A percentile compares a stretch with the other conserved stretches of the same genome.
Conservation (phyloP, 1,140 invertebrate species). For the Scaptomyza pallida region DNA sequence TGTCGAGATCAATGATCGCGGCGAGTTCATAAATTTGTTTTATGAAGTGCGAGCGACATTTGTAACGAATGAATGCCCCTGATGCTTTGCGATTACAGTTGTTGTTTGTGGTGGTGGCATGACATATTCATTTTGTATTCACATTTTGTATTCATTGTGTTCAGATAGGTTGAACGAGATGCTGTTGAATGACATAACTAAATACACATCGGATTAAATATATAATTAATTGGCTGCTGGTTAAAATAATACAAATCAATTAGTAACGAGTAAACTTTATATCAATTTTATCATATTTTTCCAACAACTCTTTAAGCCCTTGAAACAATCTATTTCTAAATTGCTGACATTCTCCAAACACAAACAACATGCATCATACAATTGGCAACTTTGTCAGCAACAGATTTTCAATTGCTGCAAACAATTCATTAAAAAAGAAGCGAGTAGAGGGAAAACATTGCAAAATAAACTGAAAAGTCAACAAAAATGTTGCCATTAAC, state of each 20-base stretch:
- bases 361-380: constrained; percentile 26
- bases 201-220: not conserved
- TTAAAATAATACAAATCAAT: not conserved
- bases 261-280: too few species aligned
- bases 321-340: not conserved
- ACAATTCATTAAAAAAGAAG: constrained; percentile 52
- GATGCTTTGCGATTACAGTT: constrained; percentile 58
- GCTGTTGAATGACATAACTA: constrained; percentile 11
- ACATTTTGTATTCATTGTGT: constrained; percentile 47
- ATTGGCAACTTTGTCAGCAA: constrained; percentile 66
- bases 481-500: constrained; percentile 68
- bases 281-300: not conserved
- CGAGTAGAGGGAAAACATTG: constrained; percentile 18
- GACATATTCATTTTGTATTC: constrained; percentile 48
- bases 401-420: constrained; percentile 70
- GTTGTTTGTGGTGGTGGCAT: not conserved
- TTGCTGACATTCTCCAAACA: not conserved
- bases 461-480: constrained; percentile 74
- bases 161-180: constrained; percentile 18
- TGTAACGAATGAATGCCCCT: constrained; percentile 67
- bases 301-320: not conserved
- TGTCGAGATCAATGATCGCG: constrained; percentile 80
- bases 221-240: too few species aligned
- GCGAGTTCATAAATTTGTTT: constrained; percentile 82
- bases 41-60: constrained; percentile 81